Evolutionary conservation across 2,888 invertebrate species (phyloP), one percentile per base, ranked within the genome.

Genomic region (Lobophora halterata): DNA sequence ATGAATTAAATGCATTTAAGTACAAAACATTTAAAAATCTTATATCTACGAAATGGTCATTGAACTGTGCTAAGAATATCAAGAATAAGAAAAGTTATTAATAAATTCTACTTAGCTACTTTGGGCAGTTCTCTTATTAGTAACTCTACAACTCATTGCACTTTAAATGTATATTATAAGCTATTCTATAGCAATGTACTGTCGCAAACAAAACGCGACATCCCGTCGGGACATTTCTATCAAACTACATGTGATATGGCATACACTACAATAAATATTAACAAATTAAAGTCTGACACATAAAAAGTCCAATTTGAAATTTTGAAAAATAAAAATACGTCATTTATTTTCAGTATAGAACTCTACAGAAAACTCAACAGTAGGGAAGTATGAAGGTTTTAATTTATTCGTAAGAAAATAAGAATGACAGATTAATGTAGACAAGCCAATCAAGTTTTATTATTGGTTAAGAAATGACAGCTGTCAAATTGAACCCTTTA

Each of bases 1-100:
- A 40, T 44, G 40, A 49, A 56, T 53, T 65, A 63, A 66, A 65
- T 65, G 61, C 64, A 42, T 43, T 52, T 59, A 63, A 63, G 61
- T 66, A 64, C 59, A 57, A 47, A 53, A 49, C 44, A 44, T 33
- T 31, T 33, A 33, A 30, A 38, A 36, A 3, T 29, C 33, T 40
- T 30, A 28, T 27, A 8, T 9, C 9, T 9, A 9, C 7, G n/a
- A 11, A 34, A 34, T 32, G 14, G 34, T 44, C 28, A 13, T 23
- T 17, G 39, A 21, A 35, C 5, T 29, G 37, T 39, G 30, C 20
- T 24, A 32, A 11, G 35, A 30, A 34, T 41, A 42, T 30, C 16
- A 35, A 38, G 24, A 30, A 10, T 44, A 30, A n/a, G 17, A 35
- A 46, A 31, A 28, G 20, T 32, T 40, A n/a, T 43, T 47, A 43